phyloP scores from a whole-genome alignment of 2,888 invertebrate species.

The Halocaridina rubra region DNA sequence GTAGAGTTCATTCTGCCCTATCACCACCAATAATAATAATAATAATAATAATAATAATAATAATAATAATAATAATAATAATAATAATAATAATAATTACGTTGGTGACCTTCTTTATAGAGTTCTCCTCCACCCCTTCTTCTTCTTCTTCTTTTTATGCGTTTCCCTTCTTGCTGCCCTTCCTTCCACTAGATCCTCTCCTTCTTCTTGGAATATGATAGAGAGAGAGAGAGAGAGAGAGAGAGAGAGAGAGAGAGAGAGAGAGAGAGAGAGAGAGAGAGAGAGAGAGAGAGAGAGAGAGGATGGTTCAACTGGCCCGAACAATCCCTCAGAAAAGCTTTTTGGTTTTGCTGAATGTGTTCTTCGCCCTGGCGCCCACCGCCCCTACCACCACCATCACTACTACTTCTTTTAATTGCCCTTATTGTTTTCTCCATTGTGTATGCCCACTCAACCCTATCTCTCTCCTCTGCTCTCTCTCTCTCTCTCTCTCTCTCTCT shows the following conservation, averaged over 20 bases:
- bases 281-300: not conserved
- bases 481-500: not conserved
- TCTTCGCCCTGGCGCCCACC: constrained; percentile 4
- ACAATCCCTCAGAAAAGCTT: not conserved
- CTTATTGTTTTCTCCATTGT: constrained; percentile 47
- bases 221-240: constrained; percentile 28
- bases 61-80: too few relatives aligned
- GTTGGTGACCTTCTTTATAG: not conserved
- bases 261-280: constrained; percentile 16
- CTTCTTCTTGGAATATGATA: not conserved
- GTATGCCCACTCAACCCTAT: constrained; percentile 5
- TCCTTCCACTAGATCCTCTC: too few relatives aligned
- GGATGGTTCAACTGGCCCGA: not conserved
- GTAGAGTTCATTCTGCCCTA: not conserved
- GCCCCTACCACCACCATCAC: too few relatives aligned
- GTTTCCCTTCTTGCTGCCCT: too few relatives aligned
- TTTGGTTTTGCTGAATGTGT: not conserved
- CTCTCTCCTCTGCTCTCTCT: constrained; percentile 10
- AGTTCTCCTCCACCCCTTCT: not conserved
- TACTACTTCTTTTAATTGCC: constrained; percentile 52
- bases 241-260: constrained; percentile 20
- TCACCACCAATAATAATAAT: too few relatives aligned
- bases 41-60: too few relatives aligned
- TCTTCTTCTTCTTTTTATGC: not conserved
- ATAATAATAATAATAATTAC: too few relatives aligned